Percentiles rank a stretch among this genome's conserved stretches.
These are phyloP conservation scores for Hemichromis elongatus DNA, from an alignment of 2,113 vertebrate species.

Conservation along the genomic window DNA sequence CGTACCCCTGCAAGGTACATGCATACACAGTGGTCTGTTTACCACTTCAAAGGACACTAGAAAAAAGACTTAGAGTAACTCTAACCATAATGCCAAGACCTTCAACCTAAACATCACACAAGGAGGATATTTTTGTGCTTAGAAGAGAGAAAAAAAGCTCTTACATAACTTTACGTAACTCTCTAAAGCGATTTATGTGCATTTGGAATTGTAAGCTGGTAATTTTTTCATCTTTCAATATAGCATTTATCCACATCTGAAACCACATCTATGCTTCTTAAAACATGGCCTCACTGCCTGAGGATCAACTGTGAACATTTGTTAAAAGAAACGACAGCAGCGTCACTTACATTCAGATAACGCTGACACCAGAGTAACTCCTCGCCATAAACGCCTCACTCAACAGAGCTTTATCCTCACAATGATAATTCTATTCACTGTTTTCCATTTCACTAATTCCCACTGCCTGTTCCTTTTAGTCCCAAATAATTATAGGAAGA, in stretches of 20 bases:
- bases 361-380: conserved; percentile 25
- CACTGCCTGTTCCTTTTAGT: conserved; percentile 18
- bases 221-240: conserved; percentile 5
- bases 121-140: neutral
- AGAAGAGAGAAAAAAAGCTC: neutral
- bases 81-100: neutral
- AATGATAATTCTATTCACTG: conserved; percentile 14
- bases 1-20: conserved; percentile 92
- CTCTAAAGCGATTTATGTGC: neutral
- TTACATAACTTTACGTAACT: neutral
- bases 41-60: neutral
- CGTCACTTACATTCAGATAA: conserved; percentile 10
- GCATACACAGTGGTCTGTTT: neutral
- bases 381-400: neutral
- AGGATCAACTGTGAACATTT: neutral
- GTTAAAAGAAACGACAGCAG: conserved; percentile 27
- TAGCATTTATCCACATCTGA: neutral
- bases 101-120: neutral
- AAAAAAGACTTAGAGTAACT: neutral
- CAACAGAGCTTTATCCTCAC: conserved; percentile 1
- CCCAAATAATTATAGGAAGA: conserved; percentile 39
- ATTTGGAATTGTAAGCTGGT: conserved; percentile 32
- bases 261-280: neutral
- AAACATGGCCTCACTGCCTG: neutral
- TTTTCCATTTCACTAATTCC: conserved; percentile 19